Evolutionary conservation across 2,113 vertebrate species (phyloP), one percentile per base, ranked within the genome.

Genomic region (Esox niger): DNA sequence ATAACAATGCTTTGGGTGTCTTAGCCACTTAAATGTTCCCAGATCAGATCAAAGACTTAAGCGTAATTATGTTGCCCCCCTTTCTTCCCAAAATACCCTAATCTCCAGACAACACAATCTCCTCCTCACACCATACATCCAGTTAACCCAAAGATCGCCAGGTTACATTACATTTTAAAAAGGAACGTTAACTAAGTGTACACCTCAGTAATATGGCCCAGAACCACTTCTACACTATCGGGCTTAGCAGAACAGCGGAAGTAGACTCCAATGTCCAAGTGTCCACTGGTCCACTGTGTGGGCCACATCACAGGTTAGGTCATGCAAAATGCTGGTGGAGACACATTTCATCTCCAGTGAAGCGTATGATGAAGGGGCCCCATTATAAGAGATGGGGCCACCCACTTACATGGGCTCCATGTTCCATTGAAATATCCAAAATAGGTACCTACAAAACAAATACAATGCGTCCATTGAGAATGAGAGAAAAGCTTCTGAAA

Each of bases 41-140:
- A 30, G 8, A 81, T 82, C 63, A 83, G 88, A 91, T 91, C 85
- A 91, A 90, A 90, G 87, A 61, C 69, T 78, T 23, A 11, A 62
- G 69, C 75, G 58, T 76, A 64, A 76, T 59, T 62, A 70, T 21
- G 47, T 62, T 64, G 63, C 57, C 62, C 59, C 61, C 26, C 26
- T 74, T 62, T 23, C 0, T 66, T 83, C 75, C 81, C 66, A 76
- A 71, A 76, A 71, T 64, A 72, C 68, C 66, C 70, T 62, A 68
- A 63, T 38, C 71, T 62, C 59, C 55, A 49, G 69, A 61, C 70
- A 83, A 85, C 65, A 76, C 59, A 70, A 77, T 21, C 67, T 56
- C 47, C 55, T 11, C 57, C 60, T 17, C n/a, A 20, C 31, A 61
- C 10, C 5, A n/a, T n/a, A n/a, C 10, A 43, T 25, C 63, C 56